phyloP scores from a whole-genome alignment of 2,797 vertebrate genomes.

The Xiphophorus birchmanni region DNA sequence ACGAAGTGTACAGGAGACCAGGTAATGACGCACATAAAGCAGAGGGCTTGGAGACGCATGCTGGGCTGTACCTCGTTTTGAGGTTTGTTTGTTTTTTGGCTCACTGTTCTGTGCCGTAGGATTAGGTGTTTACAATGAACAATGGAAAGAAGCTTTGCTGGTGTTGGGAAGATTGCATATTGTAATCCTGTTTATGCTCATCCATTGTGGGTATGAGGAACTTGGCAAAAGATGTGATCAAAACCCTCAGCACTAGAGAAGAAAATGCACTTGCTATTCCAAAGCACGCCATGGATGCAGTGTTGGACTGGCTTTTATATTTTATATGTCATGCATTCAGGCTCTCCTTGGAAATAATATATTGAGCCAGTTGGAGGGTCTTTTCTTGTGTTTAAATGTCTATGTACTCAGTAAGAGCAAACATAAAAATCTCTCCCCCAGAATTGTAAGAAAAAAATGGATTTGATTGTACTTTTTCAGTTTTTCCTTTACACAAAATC shows the following conservation, averaged over 20 bases:
- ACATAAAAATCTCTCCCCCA: neutral
- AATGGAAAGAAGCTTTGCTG: neutral
- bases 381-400: neutral
- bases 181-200: neutral
- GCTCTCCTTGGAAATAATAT: neutral
- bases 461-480: neutral
- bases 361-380: neutral
- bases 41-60: neutral
- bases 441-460: neutral
- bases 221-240: neutral
- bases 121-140: neutral
- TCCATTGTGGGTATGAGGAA: neutral
- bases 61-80: neutral
- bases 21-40: neutral
- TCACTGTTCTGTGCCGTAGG: neutral
- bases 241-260: neutral
- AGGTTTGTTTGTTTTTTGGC: neutral
- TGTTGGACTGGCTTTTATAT: neutral
- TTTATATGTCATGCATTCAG: neutral
- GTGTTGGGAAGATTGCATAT: neutral
- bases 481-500: neutral
- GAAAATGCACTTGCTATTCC: neutral
- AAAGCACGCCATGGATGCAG: neutral
- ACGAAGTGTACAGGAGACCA: neutral
- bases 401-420: neutral